Conservation (phyloP, 2,113 vertebrate genomes). For the Tonatia bakeri region DNA sequence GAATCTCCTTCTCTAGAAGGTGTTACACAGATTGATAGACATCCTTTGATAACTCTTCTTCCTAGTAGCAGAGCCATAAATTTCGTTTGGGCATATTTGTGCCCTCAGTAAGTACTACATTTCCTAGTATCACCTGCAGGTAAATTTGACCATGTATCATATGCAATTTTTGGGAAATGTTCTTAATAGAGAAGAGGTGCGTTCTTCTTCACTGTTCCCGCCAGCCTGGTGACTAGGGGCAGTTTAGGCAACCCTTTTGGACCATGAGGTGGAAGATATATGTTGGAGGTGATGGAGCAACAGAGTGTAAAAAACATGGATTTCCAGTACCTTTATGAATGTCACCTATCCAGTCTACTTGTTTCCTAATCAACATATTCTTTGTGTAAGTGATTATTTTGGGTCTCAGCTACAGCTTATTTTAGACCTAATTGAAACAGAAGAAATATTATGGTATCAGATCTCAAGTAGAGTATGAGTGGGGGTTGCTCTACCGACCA, state of each 20-base stretch:
- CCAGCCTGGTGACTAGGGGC: neutral
- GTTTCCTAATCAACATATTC: neutral
- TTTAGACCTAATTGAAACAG: neutral
- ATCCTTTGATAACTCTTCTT: neutral
- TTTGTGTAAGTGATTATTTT: neutral
- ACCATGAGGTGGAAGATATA: neutral
- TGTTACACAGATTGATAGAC: neutral
- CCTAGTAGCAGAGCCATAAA: neutral
- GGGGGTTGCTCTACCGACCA: neutral
- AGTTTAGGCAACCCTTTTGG: neutral
- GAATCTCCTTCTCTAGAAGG: neutral
- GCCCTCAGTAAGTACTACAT: neutral
- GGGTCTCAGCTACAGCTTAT: neutral
- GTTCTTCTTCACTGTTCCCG: neutral
- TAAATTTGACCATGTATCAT: neutral
- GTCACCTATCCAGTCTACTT: neutral
- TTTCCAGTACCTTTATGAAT: neutral
- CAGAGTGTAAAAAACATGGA: neutral
- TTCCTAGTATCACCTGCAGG: neutral
- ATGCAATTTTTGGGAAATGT: neutral
- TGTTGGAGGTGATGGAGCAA: neutral
- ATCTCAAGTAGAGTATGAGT: neutral
- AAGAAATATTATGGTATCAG: neutral
- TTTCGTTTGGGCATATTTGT: neutral
- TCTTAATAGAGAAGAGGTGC: neutral